Evolutionary conservation across 2,797 vertebrate species (phyloP).

Genomic region (Sebastes minor): DNA sequence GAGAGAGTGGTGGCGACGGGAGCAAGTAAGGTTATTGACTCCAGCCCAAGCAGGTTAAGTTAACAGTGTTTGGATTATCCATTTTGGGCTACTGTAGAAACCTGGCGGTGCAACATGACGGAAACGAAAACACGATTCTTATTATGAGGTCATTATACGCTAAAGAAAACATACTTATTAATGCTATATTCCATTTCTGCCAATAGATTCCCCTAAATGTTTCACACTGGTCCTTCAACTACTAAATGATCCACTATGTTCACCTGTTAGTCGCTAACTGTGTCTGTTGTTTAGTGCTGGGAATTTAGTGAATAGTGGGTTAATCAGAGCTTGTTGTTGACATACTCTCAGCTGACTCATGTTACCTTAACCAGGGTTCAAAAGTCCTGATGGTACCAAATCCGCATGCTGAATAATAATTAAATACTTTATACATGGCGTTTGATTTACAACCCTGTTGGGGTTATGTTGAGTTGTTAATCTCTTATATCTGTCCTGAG

Average conservation of each 20-base stretch:
- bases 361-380: not conserved
- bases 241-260: not conserved
- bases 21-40: too few species aligned
- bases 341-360: not conserved
- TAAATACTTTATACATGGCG: not conserved
- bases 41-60: too few species aligned
- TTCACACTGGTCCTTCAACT: not conserved
- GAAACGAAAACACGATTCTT: too few species aligned
- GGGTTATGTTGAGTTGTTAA: not conserved
- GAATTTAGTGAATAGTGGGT: not conserved
- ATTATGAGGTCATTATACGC: too few species aligned
- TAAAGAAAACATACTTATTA: too few species aligned
- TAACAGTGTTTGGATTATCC: too few species aligned
- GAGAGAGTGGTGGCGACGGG: too few species aligned
- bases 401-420: not conserved
- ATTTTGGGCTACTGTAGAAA: too few species aligned
- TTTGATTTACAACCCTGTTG: not conserved
- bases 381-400: not conserved
- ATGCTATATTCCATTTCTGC: not conserved
- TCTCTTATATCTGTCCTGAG: not conserved
- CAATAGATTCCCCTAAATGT: not conserved
- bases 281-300: not conserved
- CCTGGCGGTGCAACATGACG: too few species aligned
- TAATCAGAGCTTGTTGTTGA: not conserved
- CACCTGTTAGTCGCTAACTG: not conserved